Evolutionary conservation across 2,113 vertebrate genomes (phyloP), one percentile per base, ranked within the genome.

Genomic region (Poeciliopsis turrubarensis): DNA sequence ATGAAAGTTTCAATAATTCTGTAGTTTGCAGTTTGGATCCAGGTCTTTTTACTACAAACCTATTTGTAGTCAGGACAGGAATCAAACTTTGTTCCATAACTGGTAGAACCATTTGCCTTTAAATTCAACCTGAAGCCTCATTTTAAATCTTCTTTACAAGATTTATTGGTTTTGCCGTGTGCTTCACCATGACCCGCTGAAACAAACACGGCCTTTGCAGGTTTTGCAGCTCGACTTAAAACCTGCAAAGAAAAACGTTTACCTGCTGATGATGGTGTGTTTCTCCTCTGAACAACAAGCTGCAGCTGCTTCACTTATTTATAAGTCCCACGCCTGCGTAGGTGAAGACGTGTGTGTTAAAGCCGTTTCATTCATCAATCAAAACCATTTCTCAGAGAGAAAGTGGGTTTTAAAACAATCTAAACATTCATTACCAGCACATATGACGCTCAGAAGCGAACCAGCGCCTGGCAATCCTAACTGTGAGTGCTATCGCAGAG

Each of bases 291-390:
- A 82, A 73, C 67, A 31, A 62, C 61, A 14, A 25, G 70, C 82
- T 85, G 88, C 89, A 92, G 87, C 89, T 92, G 87, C 82, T 88
- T 91, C 79, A 75, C 72, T 90, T 92, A 91, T 92, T 92, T 83
- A 90, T 87, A 80, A 65, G 67, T 81, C 83, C 83, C 79, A 72
- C 13, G 27, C 78, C 77, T 54, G 30, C 60, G 1, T 65, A 76
- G 87, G 79, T 86, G 82, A 86, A 67, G 25, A 67, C 26, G 60
- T 68, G 69, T 2, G 63, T 72, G 44, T 60, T 78, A 26, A 54
- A n/a, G 9, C 25, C 54, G 70, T 69, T 41, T 61, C 41, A 73
- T 54, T n/a, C 69, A 76, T 82, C 78, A 82, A 69, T 80, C 65
- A 29, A 69, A 73, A 37, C 71, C 70, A 54, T 61, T 74, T 80